Base-by-base conservation (phyloP, 2,888 invertebrate genomes). In the Caenorhabditis wallacei region DNA sequence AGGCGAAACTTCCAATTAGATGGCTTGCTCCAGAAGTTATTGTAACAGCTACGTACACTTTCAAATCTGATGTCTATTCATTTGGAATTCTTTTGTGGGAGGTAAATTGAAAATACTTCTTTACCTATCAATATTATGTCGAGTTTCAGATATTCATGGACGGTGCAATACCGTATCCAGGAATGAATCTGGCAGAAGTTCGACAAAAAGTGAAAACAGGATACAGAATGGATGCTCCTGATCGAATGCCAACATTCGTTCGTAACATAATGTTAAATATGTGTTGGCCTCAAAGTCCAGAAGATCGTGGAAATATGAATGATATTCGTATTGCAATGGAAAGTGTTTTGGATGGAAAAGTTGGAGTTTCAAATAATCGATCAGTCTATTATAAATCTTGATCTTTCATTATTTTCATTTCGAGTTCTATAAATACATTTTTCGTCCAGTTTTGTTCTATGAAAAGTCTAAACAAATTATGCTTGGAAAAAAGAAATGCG, bases 1-100 rank as follows among this genome's bases (percentile, higher is more conserved):
- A 87, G 10, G 83, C 85, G 53, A 84, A 84, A 61, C 79, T 88
- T 51, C 88, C 88, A 4, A 87, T 88, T 46, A 80, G 88, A 37
- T 88, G 88, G 88, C 69, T 88, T 46, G 84, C 87, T 8, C 88
- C 88, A n/a, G 88, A 88, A 61, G 87, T 85, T 10, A 63, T 87
- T n/a, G 82, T 84, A 11, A 79, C 81, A 7, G 85, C 84, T 20
- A 79, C 81, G 7, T 88, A 88, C 66, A 72, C 82, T 2, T 74
- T 54, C 72, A 88, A 88, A 64, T 84, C 87, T 0, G 88, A 88
- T 66, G 88, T 88, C 24, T 88, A 83, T 78, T 84, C 87, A 35
- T 88, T 85, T 48, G 88, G 88, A 13, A 85, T 88, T 13, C 68
- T 87, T n/a, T 54, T 88, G 20, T 88, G 87, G 87, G 88, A 88